Conservation (phyloP, 1,140 invertebrate species). For the Octopus sinensis region DNA sequence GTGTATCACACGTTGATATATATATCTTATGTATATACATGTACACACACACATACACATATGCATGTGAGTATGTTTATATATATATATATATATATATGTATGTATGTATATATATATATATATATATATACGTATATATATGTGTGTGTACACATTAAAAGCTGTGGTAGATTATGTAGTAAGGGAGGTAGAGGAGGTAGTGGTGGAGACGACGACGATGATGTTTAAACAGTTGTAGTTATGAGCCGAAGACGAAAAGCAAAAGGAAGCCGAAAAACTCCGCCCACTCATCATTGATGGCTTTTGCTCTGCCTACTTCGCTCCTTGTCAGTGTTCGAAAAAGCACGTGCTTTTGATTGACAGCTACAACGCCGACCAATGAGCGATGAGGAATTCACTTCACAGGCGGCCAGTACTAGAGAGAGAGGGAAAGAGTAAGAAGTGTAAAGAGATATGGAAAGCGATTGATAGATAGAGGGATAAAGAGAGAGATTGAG, state of each 20-base stretch:
- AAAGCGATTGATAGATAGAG: slow-evolving; percentile 2
- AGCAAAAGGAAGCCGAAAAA: background rate
- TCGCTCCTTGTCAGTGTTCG: no score
- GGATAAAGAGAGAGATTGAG: slow-evolving; percentile 15
- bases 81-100: background rate
- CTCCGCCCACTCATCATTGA: background rate
- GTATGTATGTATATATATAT: background rate
- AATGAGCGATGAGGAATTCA: background rate
- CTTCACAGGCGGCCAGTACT: background rate
- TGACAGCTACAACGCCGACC: background rate
- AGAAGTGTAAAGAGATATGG: no score
- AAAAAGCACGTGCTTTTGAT: background rate
- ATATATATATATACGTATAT: background rate
- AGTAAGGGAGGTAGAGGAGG: background rate
- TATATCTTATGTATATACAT: background rate
- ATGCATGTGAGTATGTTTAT: background rate
- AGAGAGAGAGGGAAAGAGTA: no score
- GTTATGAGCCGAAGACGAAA: background rate
- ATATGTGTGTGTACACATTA: background rate
- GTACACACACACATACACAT: background rate
- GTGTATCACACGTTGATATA: background rate
- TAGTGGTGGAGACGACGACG: background rate
- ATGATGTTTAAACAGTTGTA: background rate
- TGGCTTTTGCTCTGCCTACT: background rate
- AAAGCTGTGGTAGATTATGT: background rate